Evolutionary conservation across 2,113 vertebrate species (phyloP), one percentile per base, ranked within the genome.

Genomic region (Chinchilla lanigera): DNA sequence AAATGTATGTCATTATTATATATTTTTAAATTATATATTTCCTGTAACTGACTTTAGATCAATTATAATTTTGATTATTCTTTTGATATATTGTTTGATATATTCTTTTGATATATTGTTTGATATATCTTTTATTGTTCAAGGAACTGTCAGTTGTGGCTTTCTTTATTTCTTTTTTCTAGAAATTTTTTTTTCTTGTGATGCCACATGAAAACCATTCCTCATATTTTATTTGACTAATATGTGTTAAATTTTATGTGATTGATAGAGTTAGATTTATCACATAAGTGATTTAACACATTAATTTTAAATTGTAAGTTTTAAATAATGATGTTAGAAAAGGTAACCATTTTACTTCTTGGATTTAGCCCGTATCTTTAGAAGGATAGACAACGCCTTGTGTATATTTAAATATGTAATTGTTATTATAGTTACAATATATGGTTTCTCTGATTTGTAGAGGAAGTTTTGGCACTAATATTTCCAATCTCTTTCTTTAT

Each of bases 291-390:
- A 67, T 41, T 90, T 75, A 5, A 54, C 17, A 24, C 19, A 94
- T 65, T 88, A 84, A 44, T 17, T 26, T 22, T 88, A 30, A 85
- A 44, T 41, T 91, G 19, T 65, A 35, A 11, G 5, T 54, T 14
- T 81, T 89, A 93, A 93, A 83, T 90, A 93, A 84, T 63, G 19
- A 86, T 86, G 26, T 78, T 52, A 86, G 71, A 93, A 85, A 82
- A 52, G 26, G 10, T 22, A 80, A 35, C 0, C 35, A 1, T 13
- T 89, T 95, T 88, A 90, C 47, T 67, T 84, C 9, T 65, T 82
- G 6, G 4, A 83, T 77, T 90, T 65, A 88, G 14, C 17, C 38
- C 83, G 69, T 85, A 58, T 61, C 19, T 26, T 67, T 91, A 77
- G 9, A 88, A 28, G 30, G 41, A 6, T 86, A 33, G 9, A 93